Percentiles rank a stretch among this genome's conserved stretches.
These are phyloP conservation scores for Poecilia latipinna DNA, from an alignment of 2,113 vertebrate species.

Conservation along the genomic window DNA sequence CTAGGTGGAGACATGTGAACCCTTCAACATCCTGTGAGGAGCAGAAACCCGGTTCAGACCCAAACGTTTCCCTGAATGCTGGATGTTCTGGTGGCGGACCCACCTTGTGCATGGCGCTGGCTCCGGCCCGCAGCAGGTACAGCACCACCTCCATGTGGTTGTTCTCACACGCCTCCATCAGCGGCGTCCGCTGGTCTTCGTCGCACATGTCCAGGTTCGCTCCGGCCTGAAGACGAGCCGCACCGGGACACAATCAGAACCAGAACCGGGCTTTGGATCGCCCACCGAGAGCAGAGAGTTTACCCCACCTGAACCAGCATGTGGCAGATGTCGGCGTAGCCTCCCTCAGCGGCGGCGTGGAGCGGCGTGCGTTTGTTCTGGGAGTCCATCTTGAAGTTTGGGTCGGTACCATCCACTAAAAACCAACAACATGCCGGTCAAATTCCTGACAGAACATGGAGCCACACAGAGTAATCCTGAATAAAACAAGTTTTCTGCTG, in stretches of 20 bases:
- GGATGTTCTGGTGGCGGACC: too few relatives aligned
- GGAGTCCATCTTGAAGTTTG: slow-evolving; percentile 97
- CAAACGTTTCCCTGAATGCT: too few relatives aligned
- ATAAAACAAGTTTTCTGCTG: background rate
- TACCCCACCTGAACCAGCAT: slow-evolving; percentile 91
- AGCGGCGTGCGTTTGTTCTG: slow-evolving; percentile 93
- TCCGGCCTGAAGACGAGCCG: slow-evolving; percentile 83
- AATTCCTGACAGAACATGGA: background rate
- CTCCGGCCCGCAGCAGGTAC: slow-evolving; percentile 95
- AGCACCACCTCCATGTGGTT: slow-evolving; percentile 93
- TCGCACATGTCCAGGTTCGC: slow-evolving; percentile 96
- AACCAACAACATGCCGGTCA: background rate
- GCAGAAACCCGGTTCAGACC: background rate
- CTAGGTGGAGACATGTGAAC: slow-evolving; percentile 95
- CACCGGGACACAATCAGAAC: background rate
- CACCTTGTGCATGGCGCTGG: slow-evolving; percentile 92
- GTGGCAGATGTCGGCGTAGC: slow-evolving; percentile 94
- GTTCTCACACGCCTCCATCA: slow-evolving; percentile 98
- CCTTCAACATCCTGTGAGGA: slow-evolving; percentile 89
- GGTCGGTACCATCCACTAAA: slow-evolving; percentile 96
- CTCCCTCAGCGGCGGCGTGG: slow-evolving; percentile 91
- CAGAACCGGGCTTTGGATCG: too few relatives aligned
- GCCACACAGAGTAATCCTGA: background rate
- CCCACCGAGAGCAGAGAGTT: background rate
- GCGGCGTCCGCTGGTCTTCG: slow-evolving; percentile 93